These are phyloP conservation scores for Leguminivora glycinivorella DNA, from an alignment of 1,140 invertebrate genomes.

Conservation along the genomic window DNA sequence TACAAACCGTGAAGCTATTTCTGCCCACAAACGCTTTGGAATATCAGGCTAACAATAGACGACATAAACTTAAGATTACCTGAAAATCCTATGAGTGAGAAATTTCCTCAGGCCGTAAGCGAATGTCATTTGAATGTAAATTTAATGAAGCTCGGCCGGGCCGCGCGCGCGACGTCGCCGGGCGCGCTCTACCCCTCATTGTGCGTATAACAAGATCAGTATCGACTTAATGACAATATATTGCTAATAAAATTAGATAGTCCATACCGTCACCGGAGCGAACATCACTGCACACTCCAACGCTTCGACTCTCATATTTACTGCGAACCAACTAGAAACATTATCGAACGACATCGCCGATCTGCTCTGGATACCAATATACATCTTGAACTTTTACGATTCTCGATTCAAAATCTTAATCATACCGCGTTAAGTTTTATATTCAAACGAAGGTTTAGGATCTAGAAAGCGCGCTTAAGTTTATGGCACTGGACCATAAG, in stretches of 20 bases:
- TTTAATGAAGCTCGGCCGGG: slow-evolving; percentile 59
- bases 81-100: slow-evolving; percentile 74
- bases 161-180: slow-evolving; percentile 48
- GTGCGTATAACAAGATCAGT: slow-evolving; percentile 79
- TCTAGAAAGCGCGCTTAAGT: slow-evolving; percentile 65
- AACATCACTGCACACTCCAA: slow-evolving; percentile 57
- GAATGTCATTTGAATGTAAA: slow-evolving; percentile 78
- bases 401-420: slow-evolving; percentile 63
- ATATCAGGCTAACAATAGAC: slow-evolving; percentile 45
- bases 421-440: background rate
- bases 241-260: slow-evolving; percentile 79
- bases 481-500: slow-evolving; percentile 70
- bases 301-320: slow-evolving; percentile 70
- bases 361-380: slow-evolving; percentile 60
- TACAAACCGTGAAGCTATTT: slow-evolving; percentile 14
- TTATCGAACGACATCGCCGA: slow-evolving; percentile 66
- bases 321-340: slow-evolving; percentile 74
- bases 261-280: slow-evolving; percentile 66
- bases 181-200: slow-evolving; percentile 66
- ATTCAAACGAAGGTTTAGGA: background rate
- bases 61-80: slow-evolving; percentile 73
- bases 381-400: slow-evolving; percentile 46
- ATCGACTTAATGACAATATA: slow-evolving; percentile 79
- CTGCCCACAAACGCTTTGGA: slow-evolving; percentile 35
- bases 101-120: slow-evolving; percentile 68